Conservation (phyloP, 2,888 invertebrate genomes). For the Galerucella pusilla region DNA sequence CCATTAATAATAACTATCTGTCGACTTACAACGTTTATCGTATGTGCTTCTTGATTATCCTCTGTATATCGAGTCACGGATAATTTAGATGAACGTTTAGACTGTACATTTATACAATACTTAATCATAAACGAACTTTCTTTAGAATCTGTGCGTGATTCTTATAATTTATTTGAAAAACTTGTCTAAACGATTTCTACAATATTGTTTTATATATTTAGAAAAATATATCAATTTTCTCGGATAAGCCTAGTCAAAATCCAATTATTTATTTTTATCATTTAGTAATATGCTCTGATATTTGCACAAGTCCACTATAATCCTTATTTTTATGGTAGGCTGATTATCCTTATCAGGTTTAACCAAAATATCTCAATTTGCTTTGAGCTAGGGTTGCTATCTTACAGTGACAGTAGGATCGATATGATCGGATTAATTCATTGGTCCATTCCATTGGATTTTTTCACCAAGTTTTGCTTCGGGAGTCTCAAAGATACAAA, state of each 20-base stretch:
- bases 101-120: constrained; percentile 57
- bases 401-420: too few species aligned
- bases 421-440: too few species aligned
- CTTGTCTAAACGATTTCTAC: not conserved
- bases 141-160: constrained; percentile 48
- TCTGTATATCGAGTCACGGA: constrained; percentile 47
- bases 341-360: not conserved
- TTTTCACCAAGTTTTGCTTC: not conserved
- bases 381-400: too few species aligned
- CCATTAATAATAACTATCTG: constrained; percentile 50
- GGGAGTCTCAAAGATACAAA: not conserved
- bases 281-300: not conserved
- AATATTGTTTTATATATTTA: not conserved
- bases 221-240: not conserved
- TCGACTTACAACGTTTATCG: constrained; percentile 35
- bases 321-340: not conserved
- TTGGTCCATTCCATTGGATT: too few species aligned
- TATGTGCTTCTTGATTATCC: constrained; percentile 28
- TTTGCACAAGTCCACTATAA: not conserved
- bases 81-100: constrained; percentile 44
- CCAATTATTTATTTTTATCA: too few species aligned
- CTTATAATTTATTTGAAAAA: constrained; percentile 47
- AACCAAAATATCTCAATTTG: too few species aligned
- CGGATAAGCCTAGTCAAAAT: too few species aligned
- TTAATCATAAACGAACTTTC: constrained; percentile 51